A percentile compares a stretch with the other conserved stretches of the same genome.
Conservation (phyloP, 2,888 invertebrate species). For the Epistrophella euchroma region DNA sequence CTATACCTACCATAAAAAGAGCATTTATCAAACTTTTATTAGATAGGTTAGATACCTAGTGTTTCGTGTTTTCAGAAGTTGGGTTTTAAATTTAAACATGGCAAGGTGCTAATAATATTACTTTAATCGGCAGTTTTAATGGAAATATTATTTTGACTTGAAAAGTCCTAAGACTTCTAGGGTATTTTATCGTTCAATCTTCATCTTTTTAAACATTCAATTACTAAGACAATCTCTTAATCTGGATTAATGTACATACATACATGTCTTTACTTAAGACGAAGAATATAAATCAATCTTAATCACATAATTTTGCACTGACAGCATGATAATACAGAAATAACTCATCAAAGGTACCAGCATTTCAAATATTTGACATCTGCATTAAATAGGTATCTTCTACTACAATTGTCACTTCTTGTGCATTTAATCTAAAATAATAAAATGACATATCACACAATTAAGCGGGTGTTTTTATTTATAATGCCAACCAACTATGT, state of each 20-base stretch:
- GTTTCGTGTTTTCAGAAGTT: no score
- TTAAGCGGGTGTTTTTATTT: constrained; percentile 24
- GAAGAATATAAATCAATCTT: background rate
- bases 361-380: background rate
- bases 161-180: no score
- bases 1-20: no score
- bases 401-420: background rate
- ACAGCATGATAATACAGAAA: background rate
- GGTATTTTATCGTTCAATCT: no score
- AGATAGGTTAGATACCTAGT: no score
- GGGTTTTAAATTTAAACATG: no score
- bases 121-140: no score
- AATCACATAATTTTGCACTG: background rate
- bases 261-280: background rate
- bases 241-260: background rate
- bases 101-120: no score
- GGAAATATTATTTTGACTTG: no score
- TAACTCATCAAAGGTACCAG: background rate
- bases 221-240: background rate
- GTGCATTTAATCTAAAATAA: background rate
- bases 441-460: background rate
- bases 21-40: no score
- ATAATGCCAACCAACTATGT: background rate
- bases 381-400: background rate
- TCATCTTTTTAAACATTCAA: background rate